These are phyloP conservation scores for Bombyx mandarina DNA, from an alignment of 1,140 invertebrate species.

Conservation along the genomic window DNA sequence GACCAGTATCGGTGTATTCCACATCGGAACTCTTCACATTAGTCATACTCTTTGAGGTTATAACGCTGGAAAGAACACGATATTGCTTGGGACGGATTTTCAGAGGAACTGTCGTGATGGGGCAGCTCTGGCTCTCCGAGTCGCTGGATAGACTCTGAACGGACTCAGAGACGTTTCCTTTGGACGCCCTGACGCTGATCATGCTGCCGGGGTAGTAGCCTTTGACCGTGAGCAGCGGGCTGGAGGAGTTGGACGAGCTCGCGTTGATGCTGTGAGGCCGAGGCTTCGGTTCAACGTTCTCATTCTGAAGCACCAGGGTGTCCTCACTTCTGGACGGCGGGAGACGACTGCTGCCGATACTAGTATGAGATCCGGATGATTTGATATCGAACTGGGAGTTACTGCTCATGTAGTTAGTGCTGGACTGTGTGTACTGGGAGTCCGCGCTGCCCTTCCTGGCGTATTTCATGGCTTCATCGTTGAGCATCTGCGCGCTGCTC, in stretches of 20 bases:
- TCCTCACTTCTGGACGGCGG: constrained; percentile 85
- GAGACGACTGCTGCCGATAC: constrained; percentile 60
- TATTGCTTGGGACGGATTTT: constrained; percentile 67
- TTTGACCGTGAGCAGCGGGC: constrained; percentile 75
- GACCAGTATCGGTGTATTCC: constrained; percentile 56
- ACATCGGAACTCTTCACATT: constrained; percentile 66
- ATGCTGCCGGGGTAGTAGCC: constrained; percentile 73
- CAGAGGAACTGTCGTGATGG: constrained; percentile 53
- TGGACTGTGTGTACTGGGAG: constrained; percentile 68
- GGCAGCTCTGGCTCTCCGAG: constrained; percentile 72
- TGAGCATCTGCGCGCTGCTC: constrained; percentile 69
- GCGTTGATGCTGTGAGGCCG: constrained; percentile 65
- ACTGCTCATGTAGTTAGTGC: constrained; percentile 62
- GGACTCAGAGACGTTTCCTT: constrained; percentile 67
- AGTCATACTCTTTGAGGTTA: constrained; percentile 72
- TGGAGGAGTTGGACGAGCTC: constrained; percentile 76
- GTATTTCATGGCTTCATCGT: constrained; percentile 63
- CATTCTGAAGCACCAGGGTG: constrained; percentile 75
- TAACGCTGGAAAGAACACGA: constrained; percentile 46
- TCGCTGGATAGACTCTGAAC: constrained; percentile 76
- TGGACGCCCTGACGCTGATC: constrained; percentile 72
- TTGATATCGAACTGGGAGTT: constrained; percentile 61
- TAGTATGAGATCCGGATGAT: constrained; percentile 42
- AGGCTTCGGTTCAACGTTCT: constrained; percentile 66
- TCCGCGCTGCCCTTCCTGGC: constrained; percentile 76